These are phyloP conservation scores for Lepilemur septentrionalis DNA, from an alignment of 2,797 vertebrate genomes.

Conservation along the genomic window DNA sequence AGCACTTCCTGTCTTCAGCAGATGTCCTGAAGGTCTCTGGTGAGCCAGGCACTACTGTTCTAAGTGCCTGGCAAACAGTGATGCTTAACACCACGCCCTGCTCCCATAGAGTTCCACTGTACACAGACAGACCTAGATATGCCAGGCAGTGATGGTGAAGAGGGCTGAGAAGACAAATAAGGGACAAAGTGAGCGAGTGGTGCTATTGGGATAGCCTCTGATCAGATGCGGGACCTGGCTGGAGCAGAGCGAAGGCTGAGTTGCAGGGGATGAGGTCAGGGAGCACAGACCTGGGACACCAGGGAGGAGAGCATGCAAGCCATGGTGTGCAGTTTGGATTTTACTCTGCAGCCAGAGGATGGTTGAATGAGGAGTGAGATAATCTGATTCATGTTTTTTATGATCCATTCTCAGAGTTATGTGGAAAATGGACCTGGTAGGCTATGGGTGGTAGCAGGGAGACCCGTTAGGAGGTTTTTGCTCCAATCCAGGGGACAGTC, in stretches of 20 bases:
- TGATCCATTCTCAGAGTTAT: background rate
- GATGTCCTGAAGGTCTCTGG: background rate
- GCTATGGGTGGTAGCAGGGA: background rate
- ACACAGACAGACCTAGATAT: fast-evolving
- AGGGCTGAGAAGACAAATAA: background rate
- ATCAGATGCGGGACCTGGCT: background rate
- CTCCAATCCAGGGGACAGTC: background rate
- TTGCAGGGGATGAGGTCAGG: background rate
- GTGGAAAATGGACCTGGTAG: background rate
- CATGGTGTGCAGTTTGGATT: background rate
- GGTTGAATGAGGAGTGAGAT: background rate
- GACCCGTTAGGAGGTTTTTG: background rate
- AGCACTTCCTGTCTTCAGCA: background rate
- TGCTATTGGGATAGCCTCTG: background rate
- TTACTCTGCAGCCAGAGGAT: background rate
- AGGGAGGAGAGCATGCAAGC: background rate
- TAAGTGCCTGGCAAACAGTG: background rate
- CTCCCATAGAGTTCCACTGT: background rate
- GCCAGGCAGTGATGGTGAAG: too few relatives aligned
- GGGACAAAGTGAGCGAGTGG: background rate
- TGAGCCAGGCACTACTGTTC: background rate
- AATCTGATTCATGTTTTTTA: background rate
- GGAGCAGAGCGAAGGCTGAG: too few relatives aligned
- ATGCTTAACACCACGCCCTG: background rate
- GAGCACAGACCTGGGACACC: background rate